Percentiles rank a stretch among this genome's conserved stretches.
These are phyloP conservation scores for Phaethornis superciliosus DNA, from an alignment of 2,113 vertebrate species.

Conservation along the genomic window DNA sequence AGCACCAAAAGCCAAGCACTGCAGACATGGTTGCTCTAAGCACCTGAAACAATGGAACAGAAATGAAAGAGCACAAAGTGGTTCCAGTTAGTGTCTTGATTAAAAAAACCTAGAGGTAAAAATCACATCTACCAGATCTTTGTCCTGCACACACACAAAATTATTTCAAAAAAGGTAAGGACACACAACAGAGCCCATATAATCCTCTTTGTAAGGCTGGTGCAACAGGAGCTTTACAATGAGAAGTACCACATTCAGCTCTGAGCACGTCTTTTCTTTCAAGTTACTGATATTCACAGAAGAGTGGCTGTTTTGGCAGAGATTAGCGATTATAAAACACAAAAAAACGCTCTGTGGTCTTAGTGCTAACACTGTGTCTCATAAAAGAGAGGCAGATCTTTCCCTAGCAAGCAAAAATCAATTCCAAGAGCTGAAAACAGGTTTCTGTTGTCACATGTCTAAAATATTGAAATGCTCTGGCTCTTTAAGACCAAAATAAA, in stretches of 20 bases:
- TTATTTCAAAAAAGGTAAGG: not conserved
- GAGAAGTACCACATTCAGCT: not conserved
- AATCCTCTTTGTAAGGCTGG: slow-evolving; percentile 31
- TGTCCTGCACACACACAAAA: not conserved
- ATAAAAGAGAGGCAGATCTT: not conserved
- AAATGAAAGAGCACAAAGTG: not conserved
- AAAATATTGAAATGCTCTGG: not conserved
- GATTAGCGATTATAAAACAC: slow-evolving; percentile 15
- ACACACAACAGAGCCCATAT: not conserved
- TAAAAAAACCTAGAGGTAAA: not conserved
- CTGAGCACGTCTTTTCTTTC: slow-evolving; percentile 28
- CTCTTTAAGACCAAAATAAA: not conserved
- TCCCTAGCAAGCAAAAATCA: not conserved
- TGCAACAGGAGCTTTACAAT: slow-evolving; percentile 38
- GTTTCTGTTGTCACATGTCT: not conserved
- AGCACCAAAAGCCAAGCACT: not conserved
- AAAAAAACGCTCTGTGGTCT: not conserved
- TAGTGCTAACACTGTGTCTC: not conserved
- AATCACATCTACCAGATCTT: not conserved
- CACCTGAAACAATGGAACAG: not conserved
- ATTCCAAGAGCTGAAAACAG: not conserved
- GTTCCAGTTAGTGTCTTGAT: not conserved
- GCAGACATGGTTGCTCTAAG: not conserved
- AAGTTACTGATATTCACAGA: slow-evolving; percentile 13
- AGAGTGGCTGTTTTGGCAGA: slow-evolving; percentile 29